These are phyloP conservation scores for Cynodonichthys magdalenae DNA, from an alignment of 2,797 vertebrate species.

Conservation along the genomic window DNA sequence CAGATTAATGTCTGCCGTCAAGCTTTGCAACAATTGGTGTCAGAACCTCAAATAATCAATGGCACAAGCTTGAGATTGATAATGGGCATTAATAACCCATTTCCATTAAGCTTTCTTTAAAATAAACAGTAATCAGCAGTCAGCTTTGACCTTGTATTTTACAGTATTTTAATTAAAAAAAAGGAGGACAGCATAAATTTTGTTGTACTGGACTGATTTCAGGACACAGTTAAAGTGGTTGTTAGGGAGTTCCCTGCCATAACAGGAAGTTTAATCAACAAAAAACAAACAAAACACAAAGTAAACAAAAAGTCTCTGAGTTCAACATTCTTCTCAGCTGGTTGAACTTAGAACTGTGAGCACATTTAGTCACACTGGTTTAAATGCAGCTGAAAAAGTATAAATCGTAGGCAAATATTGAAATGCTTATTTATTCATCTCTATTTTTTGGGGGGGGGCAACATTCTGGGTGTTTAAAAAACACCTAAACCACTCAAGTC, in stretches of 20 bases:
- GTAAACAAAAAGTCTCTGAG: not conserved
- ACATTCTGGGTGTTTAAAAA: not conserved
- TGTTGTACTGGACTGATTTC: not conserved
- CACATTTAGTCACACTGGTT: no score
- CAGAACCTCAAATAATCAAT: conserved; percentile 44
- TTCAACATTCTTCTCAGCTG: no score
- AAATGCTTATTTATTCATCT: not conserved
- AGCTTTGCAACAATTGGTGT: conserved; percentile 41
- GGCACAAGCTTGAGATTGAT: conserved; percentile 65
- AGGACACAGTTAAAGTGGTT: not conserved
- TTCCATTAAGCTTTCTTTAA: conserved; percentile 50
- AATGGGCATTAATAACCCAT: conserved; percentile 62
- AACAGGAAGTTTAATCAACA: no score
- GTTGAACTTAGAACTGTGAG: no score
- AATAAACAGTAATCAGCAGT: conserved; percentile 50
- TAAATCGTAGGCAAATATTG: no score
- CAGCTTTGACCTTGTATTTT: conserved; percentile 31
- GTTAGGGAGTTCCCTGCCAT: not conserved
- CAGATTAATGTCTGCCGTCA: conserved; percentile 32
- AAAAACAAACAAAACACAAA: no score
- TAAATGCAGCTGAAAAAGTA: no score
- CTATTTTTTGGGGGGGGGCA: not conserved
- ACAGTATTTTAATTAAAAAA: not conserved
- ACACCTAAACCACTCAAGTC: not conserved
- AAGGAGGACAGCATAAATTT: not conserved